Evolutionary conservation across 2,113 vertebrate species (phyloP), one percentile per base, ranked within the genome.

Genomic region (Parotia lawesii): DNA sequence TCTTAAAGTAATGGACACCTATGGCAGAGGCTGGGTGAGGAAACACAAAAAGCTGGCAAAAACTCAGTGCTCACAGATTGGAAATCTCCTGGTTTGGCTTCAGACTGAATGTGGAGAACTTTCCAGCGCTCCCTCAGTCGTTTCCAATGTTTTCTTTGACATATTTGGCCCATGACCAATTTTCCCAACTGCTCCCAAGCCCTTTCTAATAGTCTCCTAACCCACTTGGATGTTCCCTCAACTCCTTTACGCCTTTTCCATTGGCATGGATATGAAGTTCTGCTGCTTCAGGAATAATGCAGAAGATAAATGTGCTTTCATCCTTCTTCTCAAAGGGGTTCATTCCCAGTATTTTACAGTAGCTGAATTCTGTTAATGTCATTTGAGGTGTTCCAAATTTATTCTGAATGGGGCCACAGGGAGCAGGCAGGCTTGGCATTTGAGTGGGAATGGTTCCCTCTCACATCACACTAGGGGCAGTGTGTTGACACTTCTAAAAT

Each of bases 131-230:
- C 85, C 79, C 71, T 37, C 1, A 16, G 82, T 78, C 12, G 56
- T 53, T 85, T 95, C 78, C 82, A 91, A 8, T 90, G 79, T 94
- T 95, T 95, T 88, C 85, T 71, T 65, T 91, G 85, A 93, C 75
- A 78, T 93, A 84, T 83, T 95, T 95, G 95, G 96, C 93, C n/a
- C 21, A 57, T 93, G 61, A 71, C 82, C 95, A 96, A 83, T 84
- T 95, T 95, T 90, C 72, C 85, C 90, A 95, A 95, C 79, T 95
- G 93, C 85, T 97, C 94, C 85, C 93, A 85, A 94, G 85, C 79
- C 79, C 87, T 90, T 76, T 91, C 51, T 93, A 84, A 91, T 90
- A 91, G 81, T 80, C 82, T 88, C 27, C 85, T 93, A 93, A 91
- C 91, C 72, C 79, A 88, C 75, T 61, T 96, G 93, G 87, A 93